These are phyloP conservation scores for Darevskia nairensis DNA, from an alignment of 2,797 vertebrate genomes.

Conservation along the genomic window DNA sequence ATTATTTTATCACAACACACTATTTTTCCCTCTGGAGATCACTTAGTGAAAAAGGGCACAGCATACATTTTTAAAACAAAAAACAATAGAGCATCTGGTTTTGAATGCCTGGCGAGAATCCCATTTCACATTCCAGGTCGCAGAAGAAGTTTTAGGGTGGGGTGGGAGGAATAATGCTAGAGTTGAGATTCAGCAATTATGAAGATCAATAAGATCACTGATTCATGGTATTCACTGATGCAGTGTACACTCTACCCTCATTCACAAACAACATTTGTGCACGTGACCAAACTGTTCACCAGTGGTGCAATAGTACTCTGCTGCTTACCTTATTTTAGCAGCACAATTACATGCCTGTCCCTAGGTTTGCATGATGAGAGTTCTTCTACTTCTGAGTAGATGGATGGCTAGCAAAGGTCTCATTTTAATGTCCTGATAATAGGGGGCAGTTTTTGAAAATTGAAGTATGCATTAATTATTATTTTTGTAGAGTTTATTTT, in stretches of 20 bases:
- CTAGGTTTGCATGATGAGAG: background rate
- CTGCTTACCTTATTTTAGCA: background rate
- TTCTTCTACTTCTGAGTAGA: background rate
- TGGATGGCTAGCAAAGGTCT: background rate
- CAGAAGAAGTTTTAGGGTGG: background rate
- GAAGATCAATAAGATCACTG: background rate
- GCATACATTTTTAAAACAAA: too few relatives aligned
- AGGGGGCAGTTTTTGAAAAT: too few relatives aligned
- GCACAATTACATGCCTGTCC: background rate
- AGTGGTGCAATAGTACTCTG: background rate
- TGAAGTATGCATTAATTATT: background rate
- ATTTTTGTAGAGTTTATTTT: background rate
- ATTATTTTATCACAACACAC: too few relatives aligned
- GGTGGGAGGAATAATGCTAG: background rate
- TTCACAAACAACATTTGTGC: background rate
- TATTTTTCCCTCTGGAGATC: too few relatives aligned
- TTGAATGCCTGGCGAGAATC: background rate
- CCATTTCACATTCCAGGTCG: background rate
- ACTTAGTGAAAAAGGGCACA: too few relatives aligned
- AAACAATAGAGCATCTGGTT: background rate
- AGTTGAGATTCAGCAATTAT: background rate
- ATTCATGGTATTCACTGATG: background rate
- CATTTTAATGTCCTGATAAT: background rate
- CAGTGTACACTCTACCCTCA: background rate
- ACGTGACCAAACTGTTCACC: background rate